These are phyloP conservation scores for Solenodon paradoxus DNA, from an alignment of 2,113 vertebrate species.

Conservation along the genomic window DNA sequence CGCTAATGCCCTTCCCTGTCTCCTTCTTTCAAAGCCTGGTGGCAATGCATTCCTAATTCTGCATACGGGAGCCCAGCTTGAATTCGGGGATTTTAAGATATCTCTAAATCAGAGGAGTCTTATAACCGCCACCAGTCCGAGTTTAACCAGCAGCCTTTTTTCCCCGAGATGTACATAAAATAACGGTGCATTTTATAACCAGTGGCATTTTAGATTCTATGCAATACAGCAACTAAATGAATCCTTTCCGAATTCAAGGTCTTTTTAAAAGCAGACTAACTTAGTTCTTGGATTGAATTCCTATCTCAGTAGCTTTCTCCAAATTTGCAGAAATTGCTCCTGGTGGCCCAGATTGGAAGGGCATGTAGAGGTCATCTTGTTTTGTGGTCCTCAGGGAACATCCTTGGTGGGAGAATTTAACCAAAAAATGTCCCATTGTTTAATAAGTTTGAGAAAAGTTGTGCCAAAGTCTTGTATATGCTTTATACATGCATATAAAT, in stretches of 20 bases:
- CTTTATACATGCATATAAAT: not conserved
- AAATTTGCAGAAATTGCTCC: not conserved
- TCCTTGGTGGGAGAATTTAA: not conserved
- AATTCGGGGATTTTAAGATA: not conserved
- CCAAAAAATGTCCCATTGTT: not conserved
- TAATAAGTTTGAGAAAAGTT: not conserved
- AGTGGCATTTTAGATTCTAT: slow-evolving; percentile 40
- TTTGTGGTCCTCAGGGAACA: not conserved
- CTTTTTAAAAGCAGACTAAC: slow-evolving; percentile 10
- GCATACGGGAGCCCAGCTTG: not conserved
- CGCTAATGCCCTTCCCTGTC: not conserved
- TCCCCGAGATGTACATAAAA: slow-evolving; percentile 22
- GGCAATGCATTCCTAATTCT: not conserved
- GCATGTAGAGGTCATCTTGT: not conserved
- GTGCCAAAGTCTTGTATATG: not conserved
- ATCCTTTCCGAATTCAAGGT: slow-evolving; percentile 26
- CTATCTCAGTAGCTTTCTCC: not conserved
- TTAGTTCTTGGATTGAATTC: not conserved
- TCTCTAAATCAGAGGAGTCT: slow-evolving; percentile 16
- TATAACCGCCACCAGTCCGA: not conserved
- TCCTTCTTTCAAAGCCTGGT: not conserved
- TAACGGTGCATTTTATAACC: slow-evolving; percentile 44
- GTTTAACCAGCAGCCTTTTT: slow-evolving; percentile 5
- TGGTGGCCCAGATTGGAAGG: too few species aligned
- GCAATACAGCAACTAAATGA: slow-evolving; percentile 48